Conservation (phyloP, 2,113 vertebrate genomes). For the Emydura subglobosa region DNA sequence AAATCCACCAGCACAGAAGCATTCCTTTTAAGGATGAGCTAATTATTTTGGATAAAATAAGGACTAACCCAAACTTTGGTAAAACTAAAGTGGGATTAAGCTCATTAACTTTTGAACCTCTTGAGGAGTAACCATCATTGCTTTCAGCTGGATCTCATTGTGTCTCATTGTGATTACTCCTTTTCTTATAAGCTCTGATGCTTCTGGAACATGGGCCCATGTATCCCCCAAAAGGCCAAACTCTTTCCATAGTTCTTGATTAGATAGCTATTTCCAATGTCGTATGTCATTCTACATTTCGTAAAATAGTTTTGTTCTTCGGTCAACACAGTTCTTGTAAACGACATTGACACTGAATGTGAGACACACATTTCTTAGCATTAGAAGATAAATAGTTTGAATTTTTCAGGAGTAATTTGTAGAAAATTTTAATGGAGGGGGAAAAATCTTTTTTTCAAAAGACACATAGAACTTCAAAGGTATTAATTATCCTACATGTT, state of each 20-base stretch:
- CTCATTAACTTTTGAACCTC: neutral
- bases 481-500: conserved; percentile 73
- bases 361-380: neutral
- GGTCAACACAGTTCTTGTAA: neutral
- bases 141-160: neutral
- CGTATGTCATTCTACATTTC: neutral
- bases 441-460: conserved; percentile 33
- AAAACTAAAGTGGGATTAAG: neutral
- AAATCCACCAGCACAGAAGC: neutral
- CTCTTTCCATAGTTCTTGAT: neutral
- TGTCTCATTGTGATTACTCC: neutral
- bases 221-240: accelerated
- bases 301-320: neutral
- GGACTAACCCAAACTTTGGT: neutral
- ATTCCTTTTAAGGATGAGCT: neutral
- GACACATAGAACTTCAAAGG: conserved; percentile 32
- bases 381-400: conserved; percentile 31
- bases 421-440: conserved; percentile 52
- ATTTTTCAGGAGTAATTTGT: conserved; percentile 33
- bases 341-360: neutral
- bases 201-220: neutral
- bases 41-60: neutral
- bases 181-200: neutral
- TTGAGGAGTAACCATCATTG: neutral
- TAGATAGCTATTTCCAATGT: neutral